Base-by-base conservation (phyloP, 2,113 vertebrate species). In the Psammodynastes pulverulentus region DNA sequence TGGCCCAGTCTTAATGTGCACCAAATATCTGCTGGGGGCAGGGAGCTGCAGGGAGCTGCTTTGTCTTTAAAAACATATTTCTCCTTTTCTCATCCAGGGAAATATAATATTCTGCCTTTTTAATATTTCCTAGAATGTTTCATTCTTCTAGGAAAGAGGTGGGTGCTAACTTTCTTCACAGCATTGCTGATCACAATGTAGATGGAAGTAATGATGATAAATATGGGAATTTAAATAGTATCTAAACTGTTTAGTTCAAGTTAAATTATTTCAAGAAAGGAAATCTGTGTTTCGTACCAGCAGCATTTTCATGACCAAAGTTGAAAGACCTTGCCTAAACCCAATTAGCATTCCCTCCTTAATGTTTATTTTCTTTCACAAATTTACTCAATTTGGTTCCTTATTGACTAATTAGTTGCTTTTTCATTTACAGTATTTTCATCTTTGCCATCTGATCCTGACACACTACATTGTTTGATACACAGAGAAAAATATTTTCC, bases 251-350 rank as follows among this genome's bases (percentile, higher is more conserved):
- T 93, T 84, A 46, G 46, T 29, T 48, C 85, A 85, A 26, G 89
- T 34, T 51, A 92, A 49, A 94, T 91, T 92, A 84, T 91, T 93
- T 67, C 92, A 87, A 90, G 91, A n/a, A 43, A 43, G 86, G 49
- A 92, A 29, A 85, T 24, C 90, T 92, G 91, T 24, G 43, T 92
- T 95, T 91, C 85, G 39, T 58, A 91, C 87, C 93, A 79, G 29
- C 93, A 94, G 86, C 26, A 29, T 89, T 93, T 89, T 91, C 89
- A 94, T 94, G 96, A 94, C 84, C 92, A 94, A 96, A 95, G 91
- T 93, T 89, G 86, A 94, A 97, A 95, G 86, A 94, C 90, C 94
- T 96, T 96, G 93, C 94, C 93, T 95, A 95, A 91, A 93, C 94
- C 56, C 93, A 91, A 58, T 89, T 93, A 95, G 90, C n/a, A 56